Base-by-base conservation (phyloP, 1,140 invertebrate species). In the Ostrea denselamellosa region DNA sequence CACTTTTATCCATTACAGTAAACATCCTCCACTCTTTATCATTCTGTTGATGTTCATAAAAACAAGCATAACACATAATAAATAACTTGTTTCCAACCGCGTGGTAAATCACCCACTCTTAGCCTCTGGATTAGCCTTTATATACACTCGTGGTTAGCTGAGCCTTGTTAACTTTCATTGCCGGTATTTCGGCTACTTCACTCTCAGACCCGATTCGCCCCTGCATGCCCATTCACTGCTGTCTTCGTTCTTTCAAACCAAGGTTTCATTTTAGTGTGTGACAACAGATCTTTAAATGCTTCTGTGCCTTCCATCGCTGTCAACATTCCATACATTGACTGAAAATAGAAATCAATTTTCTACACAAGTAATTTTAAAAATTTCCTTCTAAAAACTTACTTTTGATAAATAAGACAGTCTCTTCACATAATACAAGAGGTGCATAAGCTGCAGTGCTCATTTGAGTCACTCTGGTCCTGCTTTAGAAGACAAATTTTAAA, bases 291-390 rank as follows among this genome's bases (percentile, higher is more conserved):
- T 92, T 97, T 95, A 94, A 99, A 99, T 7, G 99, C 98, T 83
- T 96, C 91, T 93, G 98, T 99, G 0, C 99, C 99, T 95, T 99
- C 98, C 93, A 99, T 99, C 92, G 98, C 98, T 91, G 96, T 98
- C 4, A 99, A 95, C 14, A 98, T 96, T 17, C 99, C 99, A 94
- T 97, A 99, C 0, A 99, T 97, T 8, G 98, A 96, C 96, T 96
- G 86, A 54, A 93, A 86, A 84, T 83, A 25, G 68, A n/a, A 90
- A 51, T n/a, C 25, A 84, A 87, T 54, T 22, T 34, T 17, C 34
- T 44, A 44, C 34, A 5, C 5, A 44, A 44, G 34, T 44, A 44
- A 2, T 44, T 44, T 44, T 44, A 44, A 5, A 44, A 44, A 2
- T 5, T 44, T 44, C 34, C 34, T 44, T 44, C 34, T 1, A 71